Percentiles rank a stretch among this genome's conserved stretches.
Conservation (phyloP, 30 jellyfish, hydroid and myxozoan genomes). For the Clytia hemisphaerica region DNA sequence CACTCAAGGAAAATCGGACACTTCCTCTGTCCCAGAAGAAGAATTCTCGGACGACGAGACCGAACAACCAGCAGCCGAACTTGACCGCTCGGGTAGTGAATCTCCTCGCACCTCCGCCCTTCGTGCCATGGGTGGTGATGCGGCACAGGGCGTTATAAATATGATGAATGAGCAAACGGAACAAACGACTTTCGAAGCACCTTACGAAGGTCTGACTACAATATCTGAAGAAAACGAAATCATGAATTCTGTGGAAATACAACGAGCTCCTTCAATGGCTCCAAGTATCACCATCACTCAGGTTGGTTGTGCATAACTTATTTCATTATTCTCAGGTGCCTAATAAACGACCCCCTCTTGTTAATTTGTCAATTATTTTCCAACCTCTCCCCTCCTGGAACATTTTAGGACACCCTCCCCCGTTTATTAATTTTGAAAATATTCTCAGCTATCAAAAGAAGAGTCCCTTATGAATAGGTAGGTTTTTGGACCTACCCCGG, state of each 20-base stretch:
- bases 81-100: conserved; percentile 30
- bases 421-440: too few relatives aligned
- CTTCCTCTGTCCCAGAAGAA: background rate
- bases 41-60: conserved; percentile 12
- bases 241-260: too few relatives aligned
- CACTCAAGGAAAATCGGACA: too few relatives aligned
- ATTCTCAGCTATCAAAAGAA: too few relatives aligned
- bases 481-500: too few relatives aligned
- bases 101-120: conserved; percentile 70
- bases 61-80: conserved; percentile 41
- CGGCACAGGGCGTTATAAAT: conserved; percentile 36
- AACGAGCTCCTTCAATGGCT: background rate
- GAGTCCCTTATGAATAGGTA: too few relatives aligned
- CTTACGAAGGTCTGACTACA: conserved; percentile 16
- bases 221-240: conserved; percentile 39
- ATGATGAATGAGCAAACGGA: conserved; percentile 35
- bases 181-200: conserved; percentile 1
- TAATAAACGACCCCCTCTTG: too few relatives aligned
- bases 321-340: too few relatives aligned
- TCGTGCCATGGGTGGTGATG: conserved; percentile 89
- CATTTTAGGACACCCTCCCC: too few relatives aligned
- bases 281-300: conserved; percentile 1
- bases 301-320: too few relatives aligned
- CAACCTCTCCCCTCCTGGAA: too few relatives aligned
- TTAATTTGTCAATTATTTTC: too few relatives aligned